Percentiles rank a stretch among this genome's conserved stretches.
phyloP scores from a whole-genome alignment of 1,140 invertebrate species.

The Coboldia fuscipes region DNA sequence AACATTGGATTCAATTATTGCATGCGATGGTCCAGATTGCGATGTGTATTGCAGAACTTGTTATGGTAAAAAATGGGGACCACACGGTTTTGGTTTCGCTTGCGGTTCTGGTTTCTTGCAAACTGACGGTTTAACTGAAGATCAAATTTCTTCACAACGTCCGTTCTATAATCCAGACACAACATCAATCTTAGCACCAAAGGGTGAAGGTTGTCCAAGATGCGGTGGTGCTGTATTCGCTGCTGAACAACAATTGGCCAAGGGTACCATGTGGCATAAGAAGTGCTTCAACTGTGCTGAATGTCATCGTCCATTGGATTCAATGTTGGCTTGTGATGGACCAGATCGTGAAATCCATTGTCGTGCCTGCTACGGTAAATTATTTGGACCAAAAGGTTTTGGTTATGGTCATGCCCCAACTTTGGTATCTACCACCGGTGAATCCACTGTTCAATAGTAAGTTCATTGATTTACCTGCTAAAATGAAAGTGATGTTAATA shows the following conservation, averaged over 20 bases:
- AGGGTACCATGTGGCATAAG: conserved; percentile 89
- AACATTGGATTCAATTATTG: conserved; percentile 79
- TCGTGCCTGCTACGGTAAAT: conserved; percentile 69
- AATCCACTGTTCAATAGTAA: conserved; percentile 48
- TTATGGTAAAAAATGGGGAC: conserved; percentile 72
- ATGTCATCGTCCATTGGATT: conserved; percentile 87
- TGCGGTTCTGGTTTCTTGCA: conserved; percentile 85
- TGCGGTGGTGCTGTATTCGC: conserved; percentile 86
- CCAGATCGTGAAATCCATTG: conserved; percentile 78
- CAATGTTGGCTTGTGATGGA: conserved; percentile 70
- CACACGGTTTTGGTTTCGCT: conserved; percentile 86
- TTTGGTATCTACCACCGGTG: conserved; percentile 50
- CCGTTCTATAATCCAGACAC: conserved; percentile 68
- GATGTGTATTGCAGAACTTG: conserved; percentile 56
- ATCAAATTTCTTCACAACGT: conserved; percentile 49
- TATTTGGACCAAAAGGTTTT: conserved; percentile 78
- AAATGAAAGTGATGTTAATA: not conserved
- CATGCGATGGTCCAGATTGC: conserved; percentile 72
- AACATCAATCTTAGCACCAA: conserved; percentile 66
- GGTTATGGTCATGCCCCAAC: conserved; percentile 73
- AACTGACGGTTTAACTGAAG: conserved; percentile 66
- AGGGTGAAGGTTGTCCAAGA: conserved; percentile 72
- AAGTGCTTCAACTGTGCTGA: conserved; percentile 81
- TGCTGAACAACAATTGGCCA: conserved; percentile 82
- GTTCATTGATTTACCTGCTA: conserved; percentile 13